A percentile compares a stretch with the other conserved stretches of the same genome.
phyloP scores from a whole-genome alignment of 1,140 invertebrate genomes.

The Ceratina japonica region DNA sequence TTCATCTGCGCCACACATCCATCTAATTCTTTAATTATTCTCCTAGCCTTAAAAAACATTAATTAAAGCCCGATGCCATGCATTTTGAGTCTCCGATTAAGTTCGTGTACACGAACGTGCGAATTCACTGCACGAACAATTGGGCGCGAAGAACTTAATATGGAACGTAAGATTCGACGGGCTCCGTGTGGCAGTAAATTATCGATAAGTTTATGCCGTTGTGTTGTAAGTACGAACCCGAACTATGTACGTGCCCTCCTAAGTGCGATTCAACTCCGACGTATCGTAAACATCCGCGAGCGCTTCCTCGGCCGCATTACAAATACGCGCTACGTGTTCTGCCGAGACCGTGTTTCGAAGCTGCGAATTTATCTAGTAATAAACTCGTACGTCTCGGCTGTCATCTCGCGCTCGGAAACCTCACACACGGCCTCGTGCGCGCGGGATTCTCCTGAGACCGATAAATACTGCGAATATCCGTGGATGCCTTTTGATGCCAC shows the following conservation, averaged over 20 bases:
- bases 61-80: no score
- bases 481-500: no score
- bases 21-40: neutral
- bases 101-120: no score
- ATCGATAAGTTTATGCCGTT: slow-evolving; percentile 3
- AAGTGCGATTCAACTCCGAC: neutral
- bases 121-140: no score
- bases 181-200: neutral
- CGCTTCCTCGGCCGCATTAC: slow-evolving; percentile 2
- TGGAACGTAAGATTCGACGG: neutral
- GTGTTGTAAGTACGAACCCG: neutral
- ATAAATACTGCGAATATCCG: no score
- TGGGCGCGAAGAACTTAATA: neutral
- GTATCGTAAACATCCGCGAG: neutral
- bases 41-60: no score
- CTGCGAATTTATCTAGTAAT: slow-evolving; percentile 19
- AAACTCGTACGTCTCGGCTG: slow-evolving; percentile 2
- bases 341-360: no score
- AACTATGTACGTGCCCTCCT: neutral
- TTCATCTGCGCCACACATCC: neutral
- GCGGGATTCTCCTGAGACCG: no score
- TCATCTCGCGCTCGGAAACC: neutral
- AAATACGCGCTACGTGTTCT: neutral
- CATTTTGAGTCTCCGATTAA: no score
- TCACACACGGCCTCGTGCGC: no score